Conservation (phyloP, 1,140 invertebrate genomes). For the Trichogramma pretiosum region DNA sequence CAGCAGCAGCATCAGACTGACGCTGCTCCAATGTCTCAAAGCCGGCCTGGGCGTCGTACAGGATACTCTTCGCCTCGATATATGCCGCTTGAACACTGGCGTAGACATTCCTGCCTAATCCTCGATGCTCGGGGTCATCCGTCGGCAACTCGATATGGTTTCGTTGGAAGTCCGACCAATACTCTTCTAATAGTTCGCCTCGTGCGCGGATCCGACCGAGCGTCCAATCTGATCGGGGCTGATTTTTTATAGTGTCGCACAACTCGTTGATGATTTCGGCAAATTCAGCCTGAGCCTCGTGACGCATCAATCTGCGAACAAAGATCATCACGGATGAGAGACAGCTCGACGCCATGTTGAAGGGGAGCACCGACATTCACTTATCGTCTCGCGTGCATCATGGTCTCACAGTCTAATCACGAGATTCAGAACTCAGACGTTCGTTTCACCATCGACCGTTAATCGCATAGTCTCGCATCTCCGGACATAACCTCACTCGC, state of each 20-base stretch:
- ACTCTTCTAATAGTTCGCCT: background rate
- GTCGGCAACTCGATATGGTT: background rate
- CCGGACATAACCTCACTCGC: too few species aligned
- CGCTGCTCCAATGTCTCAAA: background rate
- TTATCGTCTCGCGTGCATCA: too few species aligned
- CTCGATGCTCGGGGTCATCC: background rate
- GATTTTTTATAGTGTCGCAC: background rate
- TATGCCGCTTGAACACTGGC: background rate
- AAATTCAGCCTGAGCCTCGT: background rate
- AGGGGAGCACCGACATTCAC: too few species aligned
- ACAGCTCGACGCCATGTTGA: background rate
- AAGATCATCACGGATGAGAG: background rate
- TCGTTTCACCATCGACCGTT: too few species aligned
- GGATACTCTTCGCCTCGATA: background rate
- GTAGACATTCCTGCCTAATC: background rate
- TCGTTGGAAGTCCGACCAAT: background rate
- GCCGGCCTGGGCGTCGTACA: background rate
- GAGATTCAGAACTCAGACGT: too few species aligned
- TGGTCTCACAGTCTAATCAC: too few species aligned
- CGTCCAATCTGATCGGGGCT: background rate
- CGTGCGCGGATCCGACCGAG: background rate
- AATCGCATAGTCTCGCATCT: too few species aligned
- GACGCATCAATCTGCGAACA: background rate
- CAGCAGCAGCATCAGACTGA: background rate
- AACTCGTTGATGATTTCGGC: background rate